phyloP scores from a whole-genome alignment of 2,113 vertebrate species.

The sheep (Ovis aries) region DNA sequence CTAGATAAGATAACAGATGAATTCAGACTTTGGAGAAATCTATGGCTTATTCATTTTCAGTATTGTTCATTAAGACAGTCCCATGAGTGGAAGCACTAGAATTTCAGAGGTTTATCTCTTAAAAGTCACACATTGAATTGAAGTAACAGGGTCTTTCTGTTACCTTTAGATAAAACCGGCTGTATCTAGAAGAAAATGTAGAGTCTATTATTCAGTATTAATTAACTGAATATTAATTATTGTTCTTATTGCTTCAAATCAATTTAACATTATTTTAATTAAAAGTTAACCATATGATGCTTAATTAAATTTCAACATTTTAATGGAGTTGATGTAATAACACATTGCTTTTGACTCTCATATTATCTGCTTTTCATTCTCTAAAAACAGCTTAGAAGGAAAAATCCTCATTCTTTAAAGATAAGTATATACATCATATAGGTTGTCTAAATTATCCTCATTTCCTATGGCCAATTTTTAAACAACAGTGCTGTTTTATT shows the following conservation, averaged over 20 bases:
- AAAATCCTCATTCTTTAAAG: not conserved
- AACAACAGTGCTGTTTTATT: not conserved
- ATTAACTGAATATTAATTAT: conserved; percentile 22
- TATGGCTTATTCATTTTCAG: not conserved
- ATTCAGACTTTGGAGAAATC: not conserved
- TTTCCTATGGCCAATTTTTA: not conserved
- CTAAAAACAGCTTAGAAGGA: not conserved
- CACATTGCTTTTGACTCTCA: not conserved
- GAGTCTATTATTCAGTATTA: not conserved
- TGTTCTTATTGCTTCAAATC: not conserved
- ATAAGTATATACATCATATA: not conserved
- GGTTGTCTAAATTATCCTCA: not conserved
- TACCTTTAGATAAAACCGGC: not conserved
- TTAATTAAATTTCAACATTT: not conserved
- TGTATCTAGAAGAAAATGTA: not conserved
- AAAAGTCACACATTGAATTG: not conserved
- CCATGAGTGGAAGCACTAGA: not conserved
- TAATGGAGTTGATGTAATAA: not conserved
- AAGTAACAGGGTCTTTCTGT: not conserved
- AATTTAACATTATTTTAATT: not conserved
- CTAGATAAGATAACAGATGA: not conserved
- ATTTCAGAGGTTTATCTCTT: not conserved
- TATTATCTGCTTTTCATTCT: not conserved
- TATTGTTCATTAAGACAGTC: not conserved
- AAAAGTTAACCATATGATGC: not conserved